phyloP scores from a whole-genome alignment of 2,113 vertebrate species.

The Pluvialis apricaria region DNA sequence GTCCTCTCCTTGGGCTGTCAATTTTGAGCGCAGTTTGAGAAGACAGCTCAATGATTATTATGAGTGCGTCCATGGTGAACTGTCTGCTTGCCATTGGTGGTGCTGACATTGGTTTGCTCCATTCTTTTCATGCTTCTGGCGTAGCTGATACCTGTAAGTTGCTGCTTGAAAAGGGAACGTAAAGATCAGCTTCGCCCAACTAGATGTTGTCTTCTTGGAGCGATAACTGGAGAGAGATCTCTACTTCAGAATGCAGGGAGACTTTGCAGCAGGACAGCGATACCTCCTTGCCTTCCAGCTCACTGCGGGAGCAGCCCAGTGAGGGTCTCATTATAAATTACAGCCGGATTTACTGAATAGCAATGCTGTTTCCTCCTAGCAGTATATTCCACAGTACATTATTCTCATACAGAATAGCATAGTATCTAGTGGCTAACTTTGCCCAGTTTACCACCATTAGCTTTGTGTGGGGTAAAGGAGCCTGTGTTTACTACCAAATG shows the following conservation, averaged over 20 bases:
- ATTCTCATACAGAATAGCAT: not conserved
- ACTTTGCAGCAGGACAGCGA: not conserved
- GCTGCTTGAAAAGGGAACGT: not conserved
- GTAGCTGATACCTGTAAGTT: not conserved
- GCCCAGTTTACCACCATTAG: not conserved
- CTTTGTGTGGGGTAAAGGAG: constrained; percentile 38
- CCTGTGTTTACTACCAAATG: constrained; percentile 42
- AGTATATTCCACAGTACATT: not conserved
- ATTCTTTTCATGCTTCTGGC: not conserved
- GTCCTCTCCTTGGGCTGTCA: not conserved
- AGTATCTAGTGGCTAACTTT: not conserved
- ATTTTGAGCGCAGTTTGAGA: not conserved
- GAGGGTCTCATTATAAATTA: not conserved
- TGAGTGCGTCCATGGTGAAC: not conserved
- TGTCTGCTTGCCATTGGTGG: not conserved
- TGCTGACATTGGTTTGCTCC: not conserved
- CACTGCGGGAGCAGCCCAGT: not conserved
- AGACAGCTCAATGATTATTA: rapidly evolving
- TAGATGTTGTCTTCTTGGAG: not conserved
- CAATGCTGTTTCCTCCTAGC: not conserved
- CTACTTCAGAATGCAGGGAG: not conserved
- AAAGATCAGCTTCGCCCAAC: not conserved
- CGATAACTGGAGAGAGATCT: not conserved
- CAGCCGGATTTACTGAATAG: not conserved
- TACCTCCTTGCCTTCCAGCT: not conserved